These are phyloP conservation scores for Eristalis intricaria DNA, from an alignment of 2,888 invertebrate species.

Conservation along the genomic window DNA sequence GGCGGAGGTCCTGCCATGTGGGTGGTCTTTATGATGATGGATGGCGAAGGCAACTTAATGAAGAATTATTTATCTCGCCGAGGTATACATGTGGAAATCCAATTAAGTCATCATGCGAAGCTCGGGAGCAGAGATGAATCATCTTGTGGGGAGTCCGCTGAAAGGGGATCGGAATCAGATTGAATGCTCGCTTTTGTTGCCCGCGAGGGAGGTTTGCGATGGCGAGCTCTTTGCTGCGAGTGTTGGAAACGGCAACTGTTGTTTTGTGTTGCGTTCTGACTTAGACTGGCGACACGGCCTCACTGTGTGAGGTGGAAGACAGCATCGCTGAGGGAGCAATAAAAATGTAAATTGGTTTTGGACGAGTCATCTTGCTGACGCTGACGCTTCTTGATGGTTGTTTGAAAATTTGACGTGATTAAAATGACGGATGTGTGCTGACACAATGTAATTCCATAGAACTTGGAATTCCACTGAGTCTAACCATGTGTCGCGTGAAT, in stretches of 20 bases:
- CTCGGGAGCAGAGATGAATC: conserved; percentile 29
- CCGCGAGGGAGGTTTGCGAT: background rate
- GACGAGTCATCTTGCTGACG: background rate
- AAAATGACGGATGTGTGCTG: too few relatives aligned
- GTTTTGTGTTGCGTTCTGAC: background rate
- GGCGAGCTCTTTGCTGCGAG: background rate
- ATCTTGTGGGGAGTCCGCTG: background rate
- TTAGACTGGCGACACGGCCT: background rate
- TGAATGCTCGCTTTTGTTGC: conserved; percentile 29
- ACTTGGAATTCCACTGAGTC: too few relatives aligned
- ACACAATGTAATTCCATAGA: too few relatives aligned
- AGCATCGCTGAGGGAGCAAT: background rate
- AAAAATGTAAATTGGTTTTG: background rate
- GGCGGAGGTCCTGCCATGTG: background rate
- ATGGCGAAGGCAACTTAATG: conserved; percentile 44
- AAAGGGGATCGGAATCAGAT: conserved; percentile 6
- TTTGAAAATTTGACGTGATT: background rate
- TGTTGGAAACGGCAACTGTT: background rate
- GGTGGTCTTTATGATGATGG: conserved; percentile 35
- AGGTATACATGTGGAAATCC: conserved; percentile 30
- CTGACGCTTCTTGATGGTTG: background rate
- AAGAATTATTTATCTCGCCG: conserved; percentile 50
- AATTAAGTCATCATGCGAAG: conserved; percentile 46
- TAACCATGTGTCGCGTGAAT: too few relatives aligned
- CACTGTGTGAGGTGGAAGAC: background rate